Conservation (phyloP, 2,888 invertebrate species). For the Eutolmus rufibarbis region DNA sequence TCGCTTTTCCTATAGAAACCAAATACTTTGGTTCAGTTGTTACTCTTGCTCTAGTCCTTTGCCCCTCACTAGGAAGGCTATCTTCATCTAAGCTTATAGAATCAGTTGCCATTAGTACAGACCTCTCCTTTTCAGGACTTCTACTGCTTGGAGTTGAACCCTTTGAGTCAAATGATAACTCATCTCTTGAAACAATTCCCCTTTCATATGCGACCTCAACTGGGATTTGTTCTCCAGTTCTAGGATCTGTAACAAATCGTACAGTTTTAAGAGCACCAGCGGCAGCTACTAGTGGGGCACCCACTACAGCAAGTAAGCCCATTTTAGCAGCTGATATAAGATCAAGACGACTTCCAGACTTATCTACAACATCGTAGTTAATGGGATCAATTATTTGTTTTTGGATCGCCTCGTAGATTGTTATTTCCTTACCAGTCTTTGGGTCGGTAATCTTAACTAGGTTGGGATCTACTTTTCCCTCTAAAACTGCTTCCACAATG, state of each 20-base stretch:
- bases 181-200: conserved; percentile 69
- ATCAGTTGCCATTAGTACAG: conserved; percentile 48
- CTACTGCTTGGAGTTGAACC: conserved; percentile 52
- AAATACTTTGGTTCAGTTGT: conserved; percentile 73
- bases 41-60: conserved; percentile 64
- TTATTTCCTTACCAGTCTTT: conserved; percentile 70
- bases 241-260: conserved; percentile 78
- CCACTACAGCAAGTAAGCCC: conserved; percentile 78
- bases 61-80: conserved; percentile 65
- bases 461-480: conserved; percentile 74
- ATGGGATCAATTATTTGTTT: conserved; percentile 77
- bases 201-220: conserved; percentile 81
- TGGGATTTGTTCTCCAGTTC: conserved; percentile 79
- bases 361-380: conserved; percentile 74
- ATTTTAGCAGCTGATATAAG: conserved; percentile 78
- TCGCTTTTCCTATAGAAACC: conserved; percentile 70
- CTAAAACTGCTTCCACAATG: conserved; percentile 77
- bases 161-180: conserved; percentile 52
- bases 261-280: conserved; percentile 74
- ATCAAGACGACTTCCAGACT: conserved; percentile 71
- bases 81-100: conserved; percentile 60
- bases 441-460: conserved; percentile 77
- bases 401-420: conserved; percentile 77
- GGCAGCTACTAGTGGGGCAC: conserved; percentile 77
- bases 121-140: conserved; percentile 63